Conservation (phyloP, 2,113 vertebrate genomes). For the Alouatta palliata region DNA sequence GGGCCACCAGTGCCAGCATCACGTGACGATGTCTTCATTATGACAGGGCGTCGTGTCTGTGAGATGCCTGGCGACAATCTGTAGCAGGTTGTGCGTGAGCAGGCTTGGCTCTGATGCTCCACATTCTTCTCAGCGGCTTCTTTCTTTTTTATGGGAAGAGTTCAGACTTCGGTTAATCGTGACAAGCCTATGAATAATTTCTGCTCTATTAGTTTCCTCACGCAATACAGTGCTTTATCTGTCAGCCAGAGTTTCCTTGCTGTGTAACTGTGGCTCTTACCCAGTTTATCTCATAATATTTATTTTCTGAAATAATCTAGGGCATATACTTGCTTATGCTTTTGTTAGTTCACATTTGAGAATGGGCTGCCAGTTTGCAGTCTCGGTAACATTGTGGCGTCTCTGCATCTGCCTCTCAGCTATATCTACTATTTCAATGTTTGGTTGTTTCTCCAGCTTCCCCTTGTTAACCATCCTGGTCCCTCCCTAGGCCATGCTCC, state of each 20-base stretch:
- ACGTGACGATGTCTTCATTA: neutral
- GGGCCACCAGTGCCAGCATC: accelerated
- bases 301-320: neutral
- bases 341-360: neutral
- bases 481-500: neutral
- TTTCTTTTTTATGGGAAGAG: neutral
- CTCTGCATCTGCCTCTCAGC: neutral
- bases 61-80: accelerated
- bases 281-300: neutral
- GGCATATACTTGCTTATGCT: too few relatives aligned
- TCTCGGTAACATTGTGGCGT: accelerated
- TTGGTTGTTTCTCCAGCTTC: neutral
- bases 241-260: neutral
- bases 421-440: accelerated
- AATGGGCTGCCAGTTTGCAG: neutral
- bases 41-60: neutral
- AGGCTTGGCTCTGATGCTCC: neutral
- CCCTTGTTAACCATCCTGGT: too few relatives aligned
- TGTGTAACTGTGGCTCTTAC: neutral
- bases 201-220: neutral
- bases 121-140: accelerated
- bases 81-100: accelerated
- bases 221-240: neutral
- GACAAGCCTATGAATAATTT: neutral
- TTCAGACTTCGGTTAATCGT: neutral